Conservation (phyloP, 2,888 invertebrate genomes). For the Lasius fuliginosus region DNA sequence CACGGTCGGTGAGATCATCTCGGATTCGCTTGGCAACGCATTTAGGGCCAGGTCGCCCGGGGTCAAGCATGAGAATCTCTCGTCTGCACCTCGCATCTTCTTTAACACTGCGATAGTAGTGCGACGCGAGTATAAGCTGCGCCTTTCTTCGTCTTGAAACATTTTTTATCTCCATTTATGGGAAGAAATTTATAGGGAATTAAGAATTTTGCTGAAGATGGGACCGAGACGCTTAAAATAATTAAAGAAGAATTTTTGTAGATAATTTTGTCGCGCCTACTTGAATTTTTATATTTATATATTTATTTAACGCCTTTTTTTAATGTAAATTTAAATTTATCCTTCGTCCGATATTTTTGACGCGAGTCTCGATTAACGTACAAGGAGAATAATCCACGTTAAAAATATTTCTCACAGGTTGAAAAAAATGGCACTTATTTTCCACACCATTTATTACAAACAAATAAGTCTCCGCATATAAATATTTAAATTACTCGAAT, state of each 20-base stretch:
- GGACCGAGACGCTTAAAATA: too few relatives aligned
- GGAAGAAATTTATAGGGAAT: neutral
- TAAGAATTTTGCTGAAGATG: neutral
- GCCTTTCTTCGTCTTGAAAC: neutral
- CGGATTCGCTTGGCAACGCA: slow-evolving; percentile 45
- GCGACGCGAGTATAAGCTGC: too few relatives aligned
- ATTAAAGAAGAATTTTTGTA: too few relatives aligned
- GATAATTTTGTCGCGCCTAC: too few relatives aligned
- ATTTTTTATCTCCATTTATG: neutral
- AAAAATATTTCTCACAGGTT: neutral
- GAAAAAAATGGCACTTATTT: neutral
- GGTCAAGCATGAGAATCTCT: slow-evolving; percentile 50
- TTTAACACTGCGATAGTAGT: slow-evolving; percentile 32
- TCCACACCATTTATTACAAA: neutral
- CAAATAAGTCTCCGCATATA: neutral
- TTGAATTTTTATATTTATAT: too few relatives aligned
- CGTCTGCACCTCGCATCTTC: slow-evolving; percentile 6
- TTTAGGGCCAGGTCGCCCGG: slow-evolving; percentile 60
- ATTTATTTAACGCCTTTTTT: too few relatives aligned
- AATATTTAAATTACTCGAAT: neutral
- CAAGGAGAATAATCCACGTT: neutral
- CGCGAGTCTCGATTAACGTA: too few relatives aligned
- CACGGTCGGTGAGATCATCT: slow-evolving; percentile 68
- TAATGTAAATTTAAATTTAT: slow-evolving; percentile 2
- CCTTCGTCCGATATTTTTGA: too few relatives aligned